Conservation (phyloP, 2,888 invertebrate genomes). For the Conistra vaccinii region DNA sequence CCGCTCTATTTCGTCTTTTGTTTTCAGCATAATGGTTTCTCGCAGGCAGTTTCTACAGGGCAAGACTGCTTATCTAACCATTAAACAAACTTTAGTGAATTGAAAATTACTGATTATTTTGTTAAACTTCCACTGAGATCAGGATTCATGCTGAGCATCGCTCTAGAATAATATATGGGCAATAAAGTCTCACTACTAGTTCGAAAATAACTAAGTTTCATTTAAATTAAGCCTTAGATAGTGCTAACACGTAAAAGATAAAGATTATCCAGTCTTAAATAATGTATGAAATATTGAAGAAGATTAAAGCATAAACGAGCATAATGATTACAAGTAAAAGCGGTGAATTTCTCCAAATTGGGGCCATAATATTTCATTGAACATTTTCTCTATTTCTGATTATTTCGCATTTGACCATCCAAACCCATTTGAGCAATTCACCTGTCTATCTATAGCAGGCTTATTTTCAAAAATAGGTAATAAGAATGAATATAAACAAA, state of each 20-base stretch:
- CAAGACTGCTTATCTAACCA: background rate
- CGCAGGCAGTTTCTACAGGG: background rate
- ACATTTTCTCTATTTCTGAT: background rate
- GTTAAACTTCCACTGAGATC: background rate
- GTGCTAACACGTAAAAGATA: background rate
- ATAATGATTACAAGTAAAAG: background rate
- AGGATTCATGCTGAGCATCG: conserved; percentile 16
- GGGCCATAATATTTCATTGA: too few species aligned
- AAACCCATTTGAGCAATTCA: background rate
- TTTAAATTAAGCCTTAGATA: background rate
- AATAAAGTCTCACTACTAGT: background rate
- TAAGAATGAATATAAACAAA: background rate
- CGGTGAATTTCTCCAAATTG: background rate
- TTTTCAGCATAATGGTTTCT: conserved; percentile 1
- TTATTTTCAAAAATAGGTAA: background rate
- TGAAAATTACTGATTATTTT: background rate
- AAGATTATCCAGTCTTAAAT: background rate
- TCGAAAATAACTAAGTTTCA: background rate
- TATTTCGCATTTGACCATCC: background rate
- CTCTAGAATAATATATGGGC: background rate
- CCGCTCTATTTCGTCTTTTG: background rate
- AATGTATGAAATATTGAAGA: background rate
- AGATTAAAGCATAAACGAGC: background rate
- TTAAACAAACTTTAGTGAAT: background rate
- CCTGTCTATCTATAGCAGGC: background rate